Conservation (phyloP, 2,888 invertebrate species). For the Microctonus brassicae region DNA sequence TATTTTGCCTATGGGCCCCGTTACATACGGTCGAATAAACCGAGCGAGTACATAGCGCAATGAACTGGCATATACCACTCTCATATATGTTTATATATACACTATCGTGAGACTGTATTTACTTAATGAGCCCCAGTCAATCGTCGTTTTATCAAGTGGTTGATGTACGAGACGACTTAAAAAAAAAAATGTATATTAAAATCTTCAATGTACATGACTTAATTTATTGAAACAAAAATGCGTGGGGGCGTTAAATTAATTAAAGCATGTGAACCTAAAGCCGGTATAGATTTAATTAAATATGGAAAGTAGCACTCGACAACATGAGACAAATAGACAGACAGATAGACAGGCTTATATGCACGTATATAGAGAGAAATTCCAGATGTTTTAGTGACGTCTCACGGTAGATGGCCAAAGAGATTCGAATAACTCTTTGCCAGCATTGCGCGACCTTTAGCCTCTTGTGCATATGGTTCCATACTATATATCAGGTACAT, state of each 20-base stretch:
- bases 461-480: slow-evolving; percentile 2
- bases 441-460: slow-evolving; percentile 21
- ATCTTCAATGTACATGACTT: not conserved
- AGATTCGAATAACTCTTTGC: slow-evolving; percentile 30
- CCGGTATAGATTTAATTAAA: slow-evolving; percentile 15
- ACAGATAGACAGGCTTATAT: not conserved
- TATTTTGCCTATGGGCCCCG: slow-evolving; percentile 41
- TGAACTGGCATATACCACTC: too few species aligned
- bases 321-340: not conserved
- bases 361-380: not conserved
- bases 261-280: too few species aligned
- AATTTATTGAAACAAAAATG: too few species aligned
- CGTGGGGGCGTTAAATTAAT: too few species aligned
- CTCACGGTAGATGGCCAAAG: slow-evolving; percentile 25
- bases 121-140: slow-evolving; percentile 56
- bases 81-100: too few species aligned
- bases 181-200: slow-evolving; percentile 7
- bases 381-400: not conserved
- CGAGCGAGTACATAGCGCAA: slow-evolving; percentile 7
- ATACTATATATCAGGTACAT: slow-evolving; percentile 15
- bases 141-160: slow-evolving; percentile 54
- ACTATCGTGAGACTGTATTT: slow-evolving; percentile 51
- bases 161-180: slow-evolving; percentile 6
- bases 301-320: slow-evolving; percentile 14
- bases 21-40: slow-evolving; percentile 36